Base-by-base conservation (phyloP, 2,888 invertebrate species). In the Phragmatobia fuliginosa region DNA sequence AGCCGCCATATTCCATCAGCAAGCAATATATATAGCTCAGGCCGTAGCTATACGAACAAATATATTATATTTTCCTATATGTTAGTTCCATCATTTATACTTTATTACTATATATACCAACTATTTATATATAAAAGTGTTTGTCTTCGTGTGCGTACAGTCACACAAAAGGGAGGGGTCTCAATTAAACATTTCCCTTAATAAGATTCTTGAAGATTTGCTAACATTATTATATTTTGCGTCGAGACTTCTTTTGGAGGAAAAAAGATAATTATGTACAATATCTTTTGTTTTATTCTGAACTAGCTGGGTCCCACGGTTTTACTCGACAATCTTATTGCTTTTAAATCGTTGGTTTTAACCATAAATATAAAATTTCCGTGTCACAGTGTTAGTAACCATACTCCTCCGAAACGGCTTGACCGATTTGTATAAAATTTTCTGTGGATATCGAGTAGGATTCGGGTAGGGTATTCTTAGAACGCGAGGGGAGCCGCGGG, bases 1-100 rank as follows among this genome's bases (percentile, higher is more conserved):
- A 6, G 25, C 16, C 36, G 52, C 67, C 61, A 16, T 86, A 81
- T 85, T 85, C 90, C 88, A 88, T 88, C 90, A 90, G 86, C 84
- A 82, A 85, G 89, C 90, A 89, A 91, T 91, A 93, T 93, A 93
- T 93, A 94, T 93, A 94, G 89, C 91, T 87, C 86, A 87, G 85
- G 85, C 84, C 88, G 90, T 92, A 92, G 91, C 91, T 94, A 93
- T 91, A 91, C 90, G 91, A 89, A 91, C 91, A 93, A 92, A 94
- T 94, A 93, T 94, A 94, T 94, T 92, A 95, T 94, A 95, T 94
- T 94, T 94, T 94, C 91, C 91, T 94, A 94, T 94, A 94, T 93
- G 93, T 92, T 90, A 91, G 91, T 94, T 94, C 91, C 94, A 95
- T 95, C 94, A 94, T 94, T 94, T 95, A 94, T 95, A 94, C 94